Evolutionary conservation across 2,888 invertebrate genomes (phyloP).

Genomic region (Lathronympha strigana): DNA sequence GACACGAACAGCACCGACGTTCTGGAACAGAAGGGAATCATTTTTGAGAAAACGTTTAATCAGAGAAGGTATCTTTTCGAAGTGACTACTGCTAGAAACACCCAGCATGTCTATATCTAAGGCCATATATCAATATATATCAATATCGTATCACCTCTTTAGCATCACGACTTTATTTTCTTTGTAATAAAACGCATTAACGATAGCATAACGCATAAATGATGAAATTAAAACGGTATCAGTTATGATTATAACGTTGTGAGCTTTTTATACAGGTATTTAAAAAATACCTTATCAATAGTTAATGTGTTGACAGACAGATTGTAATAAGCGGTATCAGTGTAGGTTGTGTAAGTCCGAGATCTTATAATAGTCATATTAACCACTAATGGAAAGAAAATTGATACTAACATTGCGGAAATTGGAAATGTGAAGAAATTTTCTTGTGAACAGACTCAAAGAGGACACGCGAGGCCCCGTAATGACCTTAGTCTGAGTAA

Average conservation of each 20-base stretch:
- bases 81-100: too few relatives aligned
- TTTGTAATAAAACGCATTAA: too few relatives aligned
- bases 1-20: conserved; percentile 97
- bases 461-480: conserved; percentile 11
- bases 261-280: too few relatives aligned
- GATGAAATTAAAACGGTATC: too few relatives aligned
- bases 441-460: background rate
- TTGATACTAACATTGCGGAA: conserved; percentile 13
- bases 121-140: too few relatives aligned
- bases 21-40: conserved; percentile 73
- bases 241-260: too few relatives aligned
- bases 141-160: too few relatives aligned
- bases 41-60: background rate
- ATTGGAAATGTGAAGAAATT: conserved; percentile 18
- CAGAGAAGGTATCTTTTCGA: background rate
- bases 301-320: too few relatives aligned
- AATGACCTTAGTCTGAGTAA: conserved; percentile 4
- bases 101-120: too few relatives aligned
- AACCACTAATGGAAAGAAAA: conserved; percentile 1
- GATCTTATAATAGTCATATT: background rate
- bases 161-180: too few relatives aligned
- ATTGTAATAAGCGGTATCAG: background rate
- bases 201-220: too few relatives aligned
- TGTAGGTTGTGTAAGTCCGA: background rate
- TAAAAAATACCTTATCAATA: too few relatives aligned